Percentiles rank a stretch among this genome's conserved stretches.
phyloP scores from a whole-genome alignment of 2,888 invertebrate species.

The Drosophila villosipedis region DNA sequence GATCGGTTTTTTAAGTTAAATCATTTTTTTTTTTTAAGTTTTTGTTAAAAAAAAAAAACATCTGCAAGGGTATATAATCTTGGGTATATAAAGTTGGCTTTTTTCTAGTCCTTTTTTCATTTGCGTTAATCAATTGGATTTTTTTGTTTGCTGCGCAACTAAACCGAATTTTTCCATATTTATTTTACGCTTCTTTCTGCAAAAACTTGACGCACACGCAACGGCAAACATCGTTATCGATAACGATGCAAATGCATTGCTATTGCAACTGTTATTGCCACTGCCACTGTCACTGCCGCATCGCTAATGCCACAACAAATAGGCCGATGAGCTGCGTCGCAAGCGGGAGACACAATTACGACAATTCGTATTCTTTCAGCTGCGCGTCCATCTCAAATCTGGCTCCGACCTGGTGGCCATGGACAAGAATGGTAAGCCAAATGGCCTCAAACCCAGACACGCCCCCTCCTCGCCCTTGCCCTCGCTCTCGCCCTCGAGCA shows the following conservation, averaged over 20 bases:
- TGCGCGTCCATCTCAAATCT: conserved; percentile 94
- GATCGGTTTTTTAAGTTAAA: background rate
- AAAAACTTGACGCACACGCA: conserved; percentile 58
- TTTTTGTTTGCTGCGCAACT: conserved; percentile 30
- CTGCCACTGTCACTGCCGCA: conserved; percentile 15
- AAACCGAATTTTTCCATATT: conserved; percentile 38
- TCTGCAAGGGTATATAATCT: background rate
- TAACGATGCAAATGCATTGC: conserved; percentile 30
- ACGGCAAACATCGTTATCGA: conserved; percentile 31
- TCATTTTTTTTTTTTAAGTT: background rate
- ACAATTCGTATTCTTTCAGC: conserved; percentile 96
- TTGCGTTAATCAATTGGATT: conserved; percentile 40
- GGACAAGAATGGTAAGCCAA: conserved; percentile 94
- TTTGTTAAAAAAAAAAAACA: background rate
- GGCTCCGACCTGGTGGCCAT: conserved; percentile 96
- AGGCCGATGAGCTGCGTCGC: conserved; percentile 90
- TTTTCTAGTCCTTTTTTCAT: conserved; percentile 5
- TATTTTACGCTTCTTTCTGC: conserved; percentile 64
- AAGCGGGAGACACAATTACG: conserved; percentile 90
- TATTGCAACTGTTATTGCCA: conserved; percentile 11
- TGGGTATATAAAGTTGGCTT: background rate
- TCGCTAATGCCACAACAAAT: conserved; percentile 14
- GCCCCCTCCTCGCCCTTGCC: background rate
- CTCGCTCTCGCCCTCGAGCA: background rate
- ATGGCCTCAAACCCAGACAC: background rate